Evolutionary conservation across 2,113 vertebrate genomes (phyloP).

Genomic region (Uropsilus gracilis): DNA sequence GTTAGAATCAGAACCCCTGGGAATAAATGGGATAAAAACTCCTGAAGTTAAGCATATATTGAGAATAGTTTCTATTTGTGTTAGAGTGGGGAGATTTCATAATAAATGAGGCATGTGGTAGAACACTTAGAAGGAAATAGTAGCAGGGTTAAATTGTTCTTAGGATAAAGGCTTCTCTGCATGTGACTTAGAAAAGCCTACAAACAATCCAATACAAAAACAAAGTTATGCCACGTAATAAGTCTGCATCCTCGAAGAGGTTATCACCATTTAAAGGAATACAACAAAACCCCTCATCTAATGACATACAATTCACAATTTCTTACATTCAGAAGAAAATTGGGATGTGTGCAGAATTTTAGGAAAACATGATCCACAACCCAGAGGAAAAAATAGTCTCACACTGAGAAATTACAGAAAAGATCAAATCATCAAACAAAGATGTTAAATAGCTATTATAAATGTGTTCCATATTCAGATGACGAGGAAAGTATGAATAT

Average conservation of each 20-base stretch:
- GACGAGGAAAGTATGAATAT: background rate
- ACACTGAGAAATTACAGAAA: background rate
- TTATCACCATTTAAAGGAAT: background rate
- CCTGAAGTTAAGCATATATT: background rate
- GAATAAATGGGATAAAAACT: background rate
- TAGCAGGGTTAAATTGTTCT: background rate
- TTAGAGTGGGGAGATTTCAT: background rate
- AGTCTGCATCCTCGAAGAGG: background rate
- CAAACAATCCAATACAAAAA: background rate
- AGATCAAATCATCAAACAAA: background rate
- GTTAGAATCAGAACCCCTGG: background rate
- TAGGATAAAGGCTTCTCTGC: background rate
- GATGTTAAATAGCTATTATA: background rate
- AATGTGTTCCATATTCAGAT: background rate
- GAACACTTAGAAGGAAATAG: background rate
- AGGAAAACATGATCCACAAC: background rate
- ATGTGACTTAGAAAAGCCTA: background rate
- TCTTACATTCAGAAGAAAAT: background rate
- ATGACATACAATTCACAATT: background rate
- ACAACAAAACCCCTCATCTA: background rate
- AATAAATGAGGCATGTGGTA: background rate
- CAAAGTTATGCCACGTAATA: background rate
- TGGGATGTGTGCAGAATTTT: background rate
- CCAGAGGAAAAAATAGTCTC: background rate
- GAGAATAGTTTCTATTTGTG: background rate